A percentile compares a stretch with the other conserved stretches of the same genome.
These are phyloP conservation scores for Armadillidium nasatum DNA, from an alignment of 1,140 invertebrate species.

Conservation along the genomic window DNA sequence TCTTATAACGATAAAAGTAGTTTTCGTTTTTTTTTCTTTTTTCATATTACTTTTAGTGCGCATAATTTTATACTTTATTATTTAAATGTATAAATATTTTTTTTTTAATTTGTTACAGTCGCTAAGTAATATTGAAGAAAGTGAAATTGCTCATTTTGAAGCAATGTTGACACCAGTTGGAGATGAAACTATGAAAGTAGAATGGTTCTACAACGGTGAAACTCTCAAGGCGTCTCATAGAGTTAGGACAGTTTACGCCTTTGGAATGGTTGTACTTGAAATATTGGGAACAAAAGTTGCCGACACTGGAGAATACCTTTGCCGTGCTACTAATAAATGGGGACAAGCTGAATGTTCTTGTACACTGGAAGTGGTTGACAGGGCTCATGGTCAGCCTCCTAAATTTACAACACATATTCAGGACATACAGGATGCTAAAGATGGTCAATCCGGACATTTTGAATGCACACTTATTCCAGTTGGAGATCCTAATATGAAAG, in stretches of 20 bases:
- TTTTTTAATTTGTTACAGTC: constrained; percentile 61
- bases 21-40: too few relatives aligned
- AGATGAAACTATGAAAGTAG: constrained; percentile 92
- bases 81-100: background rate
- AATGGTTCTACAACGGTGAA: constrained; percentile 96
- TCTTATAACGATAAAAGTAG: too few relatives aligned
- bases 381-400: constrained; percentile 75
- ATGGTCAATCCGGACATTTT: constrained; percentile 86
- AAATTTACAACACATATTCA: constrained; percentile 82
- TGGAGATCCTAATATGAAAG: constrained; percentile 87
- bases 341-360: constrained; percentile 80
- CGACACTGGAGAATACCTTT: constrained; percentile 81
- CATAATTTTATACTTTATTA: too few relatives aligned
- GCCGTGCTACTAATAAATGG: constrained; percentile 80
- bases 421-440: constrained; percentile 76
- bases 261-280: constrained; percentile 91
- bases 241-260: constrained; percentile 84
- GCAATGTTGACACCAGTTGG: constrained; percentile 86
- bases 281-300: constrained; percentile 70
- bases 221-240: constrained; percentile 77
- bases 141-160: constrained; percentile 90
- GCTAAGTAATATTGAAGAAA: constrained; percentile 65
- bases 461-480: constrained; percentile 86
- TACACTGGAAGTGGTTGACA: constrained; percentile 74
- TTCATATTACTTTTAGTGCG: too few relatives aligned